Percentiles rank a stretch among this genome's conserved stretches.
Conservation (phyloP, 2,888 invertebrate species). For the Fissipunctia ypsillon region DNA sequence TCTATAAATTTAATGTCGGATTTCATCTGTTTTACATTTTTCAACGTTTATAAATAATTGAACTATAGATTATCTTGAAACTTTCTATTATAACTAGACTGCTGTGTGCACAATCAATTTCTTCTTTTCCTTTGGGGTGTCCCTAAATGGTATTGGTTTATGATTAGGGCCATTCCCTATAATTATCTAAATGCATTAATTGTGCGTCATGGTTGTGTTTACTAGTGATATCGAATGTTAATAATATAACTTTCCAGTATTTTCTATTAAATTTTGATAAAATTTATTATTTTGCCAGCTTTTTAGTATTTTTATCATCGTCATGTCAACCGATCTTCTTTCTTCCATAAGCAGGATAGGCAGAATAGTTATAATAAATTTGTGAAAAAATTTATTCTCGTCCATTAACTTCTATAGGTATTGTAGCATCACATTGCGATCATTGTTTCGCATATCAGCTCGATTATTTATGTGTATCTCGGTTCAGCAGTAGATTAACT, state of each 20-base stretch:
- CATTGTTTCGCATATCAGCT: neutral
- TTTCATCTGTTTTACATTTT: neutral
- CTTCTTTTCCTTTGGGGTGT: neutral
- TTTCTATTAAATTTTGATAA: neutral
- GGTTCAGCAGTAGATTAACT: neutral
- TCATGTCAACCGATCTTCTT: neutral
- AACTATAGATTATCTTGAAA: neutral
- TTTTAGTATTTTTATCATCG: neutral
- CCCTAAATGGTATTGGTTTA: neutral
- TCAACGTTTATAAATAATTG: neutral
- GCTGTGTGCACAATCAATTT: neutral
- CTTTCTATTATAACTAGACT: neutral
- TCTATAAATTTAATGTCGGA: neutral
- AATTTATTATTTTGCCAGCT: neutral
- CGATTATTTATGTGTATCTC: neutral
- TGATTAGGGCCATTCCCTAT: neutral
- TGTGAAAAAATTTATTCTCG: neutral
- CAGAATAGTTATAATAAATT: too few relatives aligned
- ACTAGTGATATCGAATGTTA: neutral
- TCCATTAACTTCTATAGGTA: neutral
- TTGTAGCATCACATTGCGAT: neutral
- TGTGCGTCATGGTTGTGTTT: neutral
- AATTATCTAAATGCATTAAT: neutral
- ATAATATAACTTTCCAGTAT: neutral
- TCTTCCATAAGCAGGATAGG: neutral